Conservation (phyloP, 2,113 vertebrate genomes). For the Gopherus flavomarginatus region DNA sequence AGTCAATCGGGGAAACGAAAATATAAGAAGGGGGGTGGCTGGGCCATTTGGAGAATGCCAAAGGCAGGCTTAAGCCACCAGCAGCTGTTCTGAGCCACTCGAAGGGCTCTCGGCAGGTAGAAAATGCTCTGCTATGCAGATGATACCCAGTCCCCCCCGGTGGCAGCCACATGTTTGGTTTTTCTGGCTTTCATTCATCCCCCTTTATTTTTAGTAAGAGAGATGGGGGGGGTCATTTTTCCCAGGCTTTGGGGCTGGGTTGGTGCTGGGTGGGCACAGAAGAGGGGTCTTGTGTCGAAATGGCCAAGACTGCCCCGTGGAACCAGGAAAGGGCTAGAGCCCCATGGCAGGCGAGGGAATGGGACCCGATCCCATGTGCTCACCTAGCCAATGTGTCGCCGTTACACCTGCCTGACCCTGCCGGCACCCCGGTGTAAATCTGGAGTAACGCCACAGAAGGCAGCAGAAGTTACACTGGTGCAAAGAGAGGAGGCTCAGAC, state of each 20-base stretch:
- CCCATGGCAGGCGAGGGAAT: background rate
- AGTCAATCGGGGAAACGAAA: conserved; percentile 34
- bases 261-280: rapidly evolving
- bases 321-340: background rate
- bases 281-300: background rate
- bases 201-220: background rate
- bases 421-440: background rate
- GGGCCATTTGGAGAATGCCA: background rate
- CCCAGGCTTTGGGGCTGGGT: background rate
- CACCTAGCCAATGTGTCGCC: background rate
- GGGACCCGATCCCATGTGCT: too few relatives aligned
- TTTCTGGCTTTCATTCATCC: background rate
- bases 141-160: background rate
- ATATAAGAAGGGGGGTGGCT: background rate
- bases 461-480: background rate
- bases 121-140: background rate
- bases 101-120: background rate
- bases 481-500: background rate
- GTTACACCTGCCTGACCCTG: background rate
- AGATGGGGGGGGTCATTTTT: background rate
- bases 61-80: background rate
- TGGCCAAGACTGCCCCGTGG: background rate
- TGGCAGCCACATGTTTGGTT: background rate
- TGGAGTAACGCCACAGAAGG: background rate
- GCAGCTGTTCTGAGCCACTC: background rate